Evolutionary conservation across 2,113 vertebrate genomes (phyloP).

Genomic region (Myotis yumanensis): DNA sequence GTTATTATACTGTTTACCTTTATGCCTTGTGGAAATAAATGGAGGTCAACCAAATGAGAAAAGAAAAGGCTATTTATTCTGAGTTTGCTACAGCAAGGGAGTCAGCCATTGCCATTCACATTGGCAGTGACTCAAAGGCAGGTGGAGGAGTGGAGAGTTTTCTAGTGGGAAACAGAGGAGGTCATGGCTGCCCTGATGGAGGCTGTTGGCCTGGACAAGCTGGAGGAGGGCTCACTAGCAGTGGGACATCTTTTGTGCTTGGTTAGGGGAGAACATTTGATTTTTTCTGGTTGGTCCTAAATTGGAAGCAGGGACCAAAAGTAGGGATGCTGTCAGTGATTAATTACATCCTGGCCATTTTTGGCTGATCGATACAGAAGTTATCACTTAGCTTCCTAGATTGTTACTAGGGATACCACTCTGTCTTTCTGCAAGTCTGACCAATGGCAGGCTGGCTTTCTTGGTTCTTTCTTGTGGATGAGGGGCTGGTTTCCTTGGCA

Average conservation of each 20-base stretch:
- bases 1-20: neutral
- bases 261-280: neutral
- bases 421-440: neutral
- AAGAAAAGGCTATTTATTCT: neutral
- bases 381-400: neutral
- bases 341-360: neutral
- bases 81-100: neutral
- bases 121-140: neutral
- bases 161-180: too few relatives aligned
- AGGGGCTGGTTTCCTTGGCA: neutral
- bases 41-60: neutral
- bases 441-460: neutral
- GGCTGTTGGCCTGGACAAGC: neutral
- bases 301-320: neutral
- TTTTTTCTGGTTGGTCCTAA: neutral
- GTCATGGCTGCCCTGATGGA: fast-evolving
- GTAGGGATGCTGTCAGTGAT: neutral
- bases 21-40: neutral
- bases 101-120: fast-evolving
- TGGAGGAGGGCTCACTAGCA: fast-evolving
- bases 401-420: too few relatives aligned
- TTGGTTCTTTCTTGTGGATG: neutral
- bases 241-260: fast-evolving
- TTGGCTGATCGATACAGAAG: neutral
- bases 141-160: neutral